Evolutionary conservation across 2,888 invertebrate genomes (phyloP).

Genomic region (Eupsilia transversa): DNA sequence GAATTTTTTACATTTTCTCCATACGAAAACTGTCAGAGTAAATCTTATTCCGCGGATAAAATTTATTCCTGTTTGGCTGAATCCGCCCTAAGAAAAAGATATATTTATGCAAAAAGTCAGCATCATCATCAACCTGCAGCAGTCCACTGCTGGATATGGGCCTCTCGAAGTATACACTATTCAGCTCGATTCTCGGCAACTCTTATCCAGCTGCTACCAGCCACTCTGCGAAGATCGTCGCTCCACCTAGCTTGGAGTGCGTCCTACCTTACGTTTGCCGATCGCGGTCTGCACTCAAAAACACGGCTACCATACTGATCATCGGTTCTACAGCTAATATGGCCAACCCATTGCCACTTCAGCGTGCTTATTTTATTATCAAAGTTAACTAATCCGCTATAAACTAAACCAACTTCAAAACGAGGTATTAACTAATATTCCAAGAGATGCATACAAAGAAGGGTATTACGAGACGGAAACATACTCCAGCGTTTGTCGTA

Average conservation of each 20-base stretch:
- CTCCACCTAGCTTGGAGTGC: too few species aligned
- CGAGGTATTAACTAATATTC: conserved; percentile 30
- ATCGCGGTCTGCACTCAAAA: background rate
- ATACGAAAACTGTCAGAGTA: too few species aligned
- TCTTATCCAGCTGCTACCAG: background rate
- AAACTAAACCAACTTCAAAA: conserved; percentile 18
- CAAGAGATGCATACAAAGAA: conserved; percentile 42
- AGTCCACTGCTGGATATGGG: background rate
- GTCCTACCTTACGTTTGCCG: background rate
- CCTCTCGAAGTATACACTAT: too few species aligned
- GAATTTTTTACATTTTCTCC: too few species aligned
- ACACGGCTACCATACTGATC: background rate
- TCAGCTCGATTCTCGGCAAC: background rate
- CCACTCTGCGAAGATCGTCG: background rate
- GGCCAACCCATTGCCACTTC: background rate
- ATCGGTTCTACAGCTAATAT: background rate
- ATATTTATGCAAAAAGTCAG: background rate
- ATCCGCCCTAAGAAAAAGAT: too few species aligned
- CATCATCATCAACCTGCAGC: background rate
- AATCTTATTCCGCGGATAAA: too few species aligned
- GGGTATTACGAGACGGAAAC: conserved; percentile 27
- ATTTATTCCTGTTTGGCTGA: too few species aligned
- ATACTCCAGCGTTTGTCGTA: conserved; percentile 51
- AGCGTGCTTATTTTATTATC: background rate
- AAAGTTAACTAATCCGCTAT: background rate